phyloP scores from a whole-genome alignment of 2,797 vertebrate genomes.

The Squalus acanthias region DNA sequence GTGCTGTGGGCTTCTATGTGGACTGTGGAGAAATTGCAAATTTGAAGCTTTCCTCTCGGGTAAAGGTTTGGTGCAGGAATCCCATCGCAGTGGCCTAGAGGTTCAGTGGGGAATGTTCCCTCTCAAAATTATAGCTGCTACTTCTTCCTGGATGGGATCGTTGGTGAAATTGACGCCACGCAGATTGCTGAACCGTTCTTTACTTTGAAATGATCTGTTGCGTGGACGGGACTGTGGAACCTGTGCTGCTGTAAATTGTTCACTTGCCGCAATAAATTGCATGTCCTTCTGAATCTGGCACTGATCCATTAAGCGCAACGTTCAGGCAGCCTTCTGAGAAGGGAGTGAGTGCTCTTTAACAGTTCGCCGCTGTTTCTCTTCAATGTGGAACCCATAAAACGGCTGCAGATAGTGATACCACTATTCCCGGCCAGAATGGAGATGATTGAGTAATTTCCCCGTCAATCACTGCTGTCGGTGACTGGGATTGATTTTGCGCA shows the following conservation, averaged over 20 bases:
- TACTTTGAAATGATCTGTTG: background rate
- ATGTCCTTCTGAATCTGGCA: background rate
- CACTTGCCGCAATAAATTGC: background rate
- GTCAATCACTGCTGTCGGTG: background rate
- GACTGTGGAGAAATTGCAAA: background rate
- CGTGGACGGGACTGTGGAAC: background rate
- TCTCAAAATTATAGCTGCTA: background rate
- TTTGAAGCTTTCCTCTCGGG: background rate
- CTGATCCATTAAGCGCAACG: background rate
- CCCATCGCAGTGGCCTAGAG: background rate
- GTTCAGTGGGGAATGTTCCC: background rate
- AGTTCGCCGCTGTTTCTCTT: background rate
- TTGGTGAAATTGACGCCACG: background rate
- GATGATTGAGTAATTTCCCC: background rate
- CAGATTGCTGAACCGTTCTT: background rate
- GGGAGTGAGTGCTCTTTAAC: background rate
- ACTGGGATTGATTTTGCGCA: background rate
- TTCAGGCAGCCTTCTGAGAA: background rate
- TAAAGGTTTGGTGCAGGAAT: background rate
- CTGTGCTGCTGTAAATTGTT: background rate
- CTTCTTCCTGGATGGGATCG: background rate
- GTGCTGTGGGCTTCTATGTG: background rate
- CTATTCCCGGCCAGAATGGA: background rate
- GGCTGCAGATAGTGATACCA: background rate
- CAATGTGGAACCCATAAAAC: background rate